Base-by-base conservation (phyloP, 2,888 invertebrate genomes). In the Emmelina monodactyla region DNA sequence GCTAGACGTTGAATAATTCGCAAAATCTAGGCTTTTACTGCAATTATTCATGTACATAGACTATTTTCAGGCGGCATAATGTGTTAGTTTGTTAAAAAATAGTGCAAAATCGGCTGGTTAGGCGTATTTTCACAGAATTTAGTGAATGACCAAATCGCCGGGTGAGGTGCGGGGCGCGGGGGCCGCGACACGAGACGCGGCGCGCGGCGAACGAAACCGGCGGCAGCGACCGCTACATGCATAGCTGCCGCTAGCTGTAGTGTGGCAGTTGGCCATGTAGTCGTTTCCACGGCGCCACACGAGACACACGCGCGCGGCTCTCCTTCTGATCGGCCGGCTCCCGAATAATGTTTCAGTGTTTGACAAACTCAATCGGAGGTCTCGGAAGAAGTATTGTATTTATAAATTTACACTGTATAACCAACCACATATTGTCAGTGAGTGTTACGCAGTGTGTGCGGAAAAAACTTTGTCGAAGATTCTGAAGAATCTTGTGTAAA, bases 401-500 rank as follows among this genome's bases (percentile, higher is more conserved):
- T 65, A 70, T 69, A 67, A 75, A 72, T 78, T 69, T 75, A 73
- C 76, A 72, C 73, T 70, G 73, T 75, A 67, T 64, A 70, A 67
- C 68, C 67, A 69, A 68, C 63, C 70, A 72, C 76, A 78, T 75
- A 76, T 76, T 78, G 68, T 76, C 75, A 80, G 80, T 80, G 79
- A 75, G 76, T 79, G 79, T 79, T 66, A 76, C 79, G 64, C 80
- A 79, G 76, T 81, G 80, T 71, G 80, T 81, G 70, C 70, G 80
- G 58, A 81, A 79, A 81, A 81, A 81, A 81, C 79, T 79, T 79
- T 69, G 68, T 75, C 76, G 76, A 70, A 78, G 76, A 80, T 79
- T 79, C 72, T 80, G 72, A 81, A 79, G 73, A 76, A 73, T 76
- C 70, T 76, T 73, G 78, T 75, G 76, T 70, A 69, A 72, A 73